Evolutionary conservation across 2,797 vertebrate genomes (phyloP).

Genomic region (Petrocephalus schoutedeni): DNA sequence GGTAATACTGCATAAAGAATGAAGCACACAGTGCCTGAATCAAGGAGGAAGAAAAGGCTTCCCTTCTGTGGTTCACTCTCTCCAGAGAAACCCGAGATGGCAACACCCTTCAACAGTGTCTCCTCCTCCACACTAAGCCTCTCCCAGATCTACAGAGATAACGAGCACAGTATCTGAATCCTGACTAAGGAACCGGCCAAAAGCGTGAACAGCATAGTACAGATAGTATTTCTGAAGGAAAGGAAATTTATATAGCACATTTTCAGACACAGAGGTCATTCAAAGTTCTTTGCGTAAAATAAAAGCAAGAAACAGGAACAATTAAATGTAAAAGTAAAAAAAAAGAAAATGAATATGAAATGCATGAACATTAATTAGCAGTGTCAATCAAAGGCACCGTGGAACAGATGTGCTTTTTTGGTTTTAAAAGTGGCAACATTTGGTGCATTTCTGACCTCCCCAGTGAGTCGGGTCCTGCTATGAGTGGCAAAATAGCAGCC

Average conservation of each 20-base stretch:
- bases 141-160: slow-evolving; percentile 59
- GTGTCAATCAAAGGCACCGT: not conserved
- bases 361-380: not conserved
- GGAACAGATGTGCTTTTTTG: not conserved
- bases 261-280: not conserved
- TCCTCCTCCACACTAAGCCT: slow-evolving; percentile 78
- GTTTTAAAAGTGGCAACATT: not conserved
- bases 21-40: slow-evolving; percentile 60
- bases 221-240: not conserved
- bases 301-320: not conserved
- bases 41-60: slow-evolving; percentile 64
- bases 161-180: not conserved
- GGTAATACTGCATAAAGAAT: not conserved
- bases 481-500: not conserved
- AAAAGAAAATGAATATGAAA: not conserved
- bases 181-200: not conserved
- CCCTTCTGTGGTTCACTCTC: slow-evolving; percentile 46
- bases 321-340: not conserved
- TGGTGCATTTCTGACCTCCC: not conserved
- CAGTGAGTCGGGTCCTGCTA: not conserved
- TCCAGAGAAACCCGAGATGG: slow-evolving; percentile 46
- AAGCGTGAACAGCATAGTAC: not conserved
- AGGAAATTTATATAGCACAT: not conserved
- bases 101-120: slow-evolving; percentile 54
- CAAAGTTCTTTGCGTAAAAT: not conserved